A percentile compares a stretch with the other conserved stretches of the same genome.
These are phyloP conservation scores for Albula glossodonta DNA, from an alignment of 2,113 vertebrate species.

Conservation along the genomic window DNA sequence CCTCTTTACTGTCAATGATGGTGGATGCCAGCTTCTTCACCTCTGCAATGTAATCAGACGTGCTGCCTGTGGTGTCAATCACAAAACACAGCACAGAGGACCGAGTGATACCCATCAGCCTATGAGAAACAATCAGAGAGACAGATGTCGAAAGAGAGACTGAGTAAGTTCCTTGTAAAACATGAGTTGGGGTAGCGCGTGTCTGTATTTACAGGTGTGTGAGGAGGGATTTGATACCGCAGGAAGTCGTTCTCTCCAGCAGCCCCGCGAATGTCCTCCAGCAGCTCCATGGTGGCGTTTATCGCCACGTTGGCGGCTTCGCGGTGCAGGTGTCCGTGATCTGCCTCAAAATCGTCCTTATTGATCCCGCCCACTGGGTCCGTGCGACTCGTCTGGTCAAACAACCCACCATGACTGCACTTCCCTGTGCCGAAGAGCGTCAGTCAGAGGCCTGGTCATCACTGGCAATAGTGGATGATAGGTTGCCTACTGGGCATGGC, in stretches of 20 bases:
- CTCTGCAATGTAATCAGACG: constrained; percentile 53
- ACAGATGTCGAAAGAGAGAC: no score
- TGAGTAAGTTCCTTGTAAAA: no score
- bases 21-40: constrained; percentile 47
- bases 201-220: no score
- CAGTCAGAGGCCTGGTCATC: not conserved
- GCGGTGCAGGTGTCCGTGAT: constrained; percentile 53
- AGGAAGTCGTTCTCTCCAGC: constrained; percentile 56
- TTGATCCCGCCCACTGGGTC: constrained; percentile 60
- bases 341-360: constrained; percentile 46
- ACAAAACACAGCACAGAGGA: constrained; percentile 59
- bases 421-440: constrained; percentile 48
- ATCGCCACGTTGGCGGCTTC: constrained; percentile 54
- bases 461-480: not conserved
- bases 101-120: constrained; percentile 59
- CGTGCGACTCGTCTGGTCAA: constrained; percentile 44
- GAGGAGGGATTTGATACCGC: constrained; percentile 38
- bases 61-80: constrained; percentile 67
- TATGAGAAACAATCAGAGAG: constrained; percentile 22
- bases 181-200: not conserved
- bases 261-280: constrained; percentile 59
- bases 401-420: constrained; percentile 55
- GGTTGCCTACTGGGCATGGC: no score
- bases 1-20: constrained; percentile 57
- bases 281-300: constrained; percentile 55